phyloP scores from a whole-genome alignment of 2,888 invertebrate genomes.

The Pristionchus entomophagus region DNA sequence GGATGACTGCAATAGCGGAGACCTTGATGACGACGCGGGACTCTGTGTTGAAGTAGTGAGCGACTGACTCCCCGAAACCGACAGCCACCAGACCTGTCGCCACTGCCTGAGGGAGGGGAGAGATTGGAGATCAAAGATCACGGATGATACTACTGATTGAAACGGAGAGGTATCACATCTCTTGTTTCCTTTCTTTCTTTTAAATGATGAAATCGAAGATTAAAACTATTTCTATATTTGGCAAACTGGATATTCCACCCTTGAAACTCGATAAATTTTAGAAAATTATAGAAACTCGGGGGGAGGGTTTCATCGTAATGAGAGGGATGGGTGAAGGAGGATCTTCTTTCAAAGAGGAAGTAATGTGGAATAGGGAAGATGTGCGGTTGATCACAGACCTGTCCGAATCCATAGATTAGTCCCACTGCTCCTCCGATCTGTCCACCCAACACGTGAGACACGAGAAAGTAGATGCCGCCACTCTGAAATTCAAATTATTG shows the following conservation, averaged over 20 bases:
- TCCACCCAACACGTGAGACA: slow-evolving; percentile 94
- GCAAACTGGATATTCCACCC: no score
- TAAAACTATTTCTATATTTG: no score
- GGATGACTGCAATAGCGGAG: slow-evolving; percentile 89
- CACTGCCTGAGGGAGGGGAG: slow-evolving; percentile 84
- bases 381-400: slow-evolving; percentile 81
- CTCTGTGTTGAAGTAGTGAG: slow-evolving; percentile 84
- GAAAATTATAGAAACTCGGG: no score
- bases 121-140: not conserved
- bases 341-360: not conserved
- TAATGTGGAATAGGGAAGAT: not conserved
- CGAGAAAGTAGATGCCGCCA: slow-evolving; percentile 96
- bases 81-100: slow-evolving; percentile 95
- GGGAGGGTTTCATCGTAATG: no score
- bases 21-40: slow-evolving; percentile 87
- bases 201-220: no score
- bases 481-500: slow-evolving; percentile 81
- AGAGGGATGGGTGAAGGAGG: no score
- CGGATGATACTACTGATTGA: not conserved
- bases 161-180: not conserved
- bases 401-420: slow-evolving; percentile 94
- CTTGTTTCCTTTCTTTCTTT: no score
- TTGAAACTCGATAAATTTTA: no score
- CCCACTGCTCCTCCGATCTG: slow-evolving; percentile 93
- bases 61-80: slow-evolving; percentile 97